A percentile compares a stretch with the other conserved stretches of the same genome.
Conservation (phyloP, 2,797 vertebrate species). For the Todus mexicanus region DNA sequence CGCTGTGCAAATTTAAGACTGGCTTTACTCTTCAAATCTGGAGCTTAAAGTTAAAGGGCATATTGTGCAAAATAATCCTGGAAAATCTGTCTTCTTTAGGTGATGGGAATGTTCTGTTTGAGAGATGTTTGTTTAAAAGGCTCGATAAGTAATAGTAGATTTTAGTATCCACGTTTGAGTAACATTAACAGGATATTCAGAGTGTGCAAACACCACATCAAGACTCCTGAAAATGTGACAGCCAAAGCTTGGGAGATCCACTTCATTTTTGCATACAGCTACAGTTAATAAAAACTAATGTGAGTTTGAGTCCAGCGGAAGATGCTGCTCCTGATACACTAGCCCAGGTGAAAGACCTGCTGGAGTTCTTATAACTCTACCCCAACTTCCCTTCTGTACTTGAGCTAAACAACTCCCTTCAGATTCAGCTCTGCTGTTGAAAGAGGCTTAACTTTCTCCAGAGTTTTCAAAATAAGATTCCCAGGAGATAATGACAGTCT, state of each 20-base stretch:
- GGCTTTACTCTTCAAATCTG: conserved; percentile 9
- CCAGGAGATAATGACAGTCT: neutral
- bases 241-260: neutral
- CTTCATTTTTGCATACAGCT: neutral
- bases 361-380: neutral
- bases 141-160: neutral
- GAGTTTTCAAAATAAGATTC: neutral
- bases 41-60: neutral
- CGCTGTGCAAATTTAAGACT: conserved; percentile 19
- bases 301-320: neutral
- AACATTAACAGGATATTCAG: neutral
- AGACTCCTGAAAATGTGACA: neutral
- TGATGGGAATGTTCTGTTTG: neutral
- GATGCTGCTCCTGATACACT: neutral
- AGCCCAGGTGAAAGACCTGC: neutral
- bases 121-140: neutral
- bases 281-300: neutral
- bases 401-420: neutral
- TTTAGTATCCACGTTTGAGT: neutral
- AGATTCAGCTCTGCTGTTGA: neutral
- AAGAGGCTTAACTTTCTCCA: neutral
- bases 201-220: neutral
- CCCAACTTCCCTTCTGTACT: neutral
- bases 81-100: neutral
- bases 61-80: neutral